Evolutionary conservation across 2,888 invertebrate genomes (phyloP).

Genomic region (Leptopilina drosophilae): DNA sequence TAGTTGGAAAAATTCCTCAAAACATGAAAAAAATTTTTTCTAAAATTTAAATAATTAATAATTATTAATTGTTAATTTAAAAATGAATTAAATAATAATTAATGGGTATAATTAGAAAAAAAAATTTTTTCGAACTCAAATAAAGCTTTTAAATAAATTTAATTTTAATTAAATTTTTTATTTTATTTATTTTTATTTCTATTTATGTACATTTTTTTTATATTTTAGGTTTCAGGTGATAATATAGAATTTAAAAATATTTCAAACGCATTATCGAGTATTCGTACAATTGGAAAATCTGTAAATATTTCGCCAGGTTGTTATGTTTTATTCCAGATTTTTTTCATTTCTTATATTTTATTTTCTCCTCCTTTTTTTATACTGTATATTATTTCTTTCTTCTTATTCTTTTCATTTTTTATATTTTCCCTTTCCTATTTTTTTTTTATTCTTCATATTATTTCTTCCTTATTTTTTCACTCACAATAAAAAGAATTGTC

Average conservation of each 20-base stretch:
- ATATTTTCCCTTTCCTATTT: too few species aligned
- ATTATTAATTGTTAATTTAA: too few species aligned
- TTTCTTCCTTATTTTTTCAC: too few species aligned
- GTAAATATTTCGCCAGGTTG: conserved; percentile 56
- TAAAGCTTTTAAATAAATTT: background rate
- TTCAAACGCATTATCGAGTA: conserved; percentile 58
- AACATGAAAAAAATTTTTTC: too few species aligned
- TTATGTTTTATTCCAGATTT: background rate
- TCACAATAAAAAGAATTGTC: background rate
- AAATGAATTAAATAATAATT: too few species aligned
- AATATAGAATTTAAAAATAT: conserved; percentile 62
- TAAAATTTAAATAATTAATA: too few species aligned
- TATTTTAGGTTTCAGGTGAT: conserved; percentile 67
- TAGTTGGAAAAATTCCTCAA: too few species aligned
- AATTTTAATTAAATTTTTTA: too few species aligned
- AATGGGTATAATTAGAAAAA: too few species aligned
- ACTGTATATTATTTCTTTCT: background rate
- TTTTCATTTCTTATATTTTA: background rate
- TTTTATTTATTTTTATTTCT: too few species aligned
- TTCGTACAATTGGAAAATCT: conserved; percentile 54
- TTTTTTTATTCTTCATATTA: background rate
- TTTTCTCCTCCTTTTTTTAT: background rate
- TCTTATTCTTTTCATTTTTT: background rate
- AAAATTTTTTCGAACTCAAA: too few species aligned
- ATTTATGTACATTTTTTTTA: too few species aligned